phyloP scores from a whole-genome alignment of 2,797 vertebrate genomes.

The Margarornis squamiger region DNA sequence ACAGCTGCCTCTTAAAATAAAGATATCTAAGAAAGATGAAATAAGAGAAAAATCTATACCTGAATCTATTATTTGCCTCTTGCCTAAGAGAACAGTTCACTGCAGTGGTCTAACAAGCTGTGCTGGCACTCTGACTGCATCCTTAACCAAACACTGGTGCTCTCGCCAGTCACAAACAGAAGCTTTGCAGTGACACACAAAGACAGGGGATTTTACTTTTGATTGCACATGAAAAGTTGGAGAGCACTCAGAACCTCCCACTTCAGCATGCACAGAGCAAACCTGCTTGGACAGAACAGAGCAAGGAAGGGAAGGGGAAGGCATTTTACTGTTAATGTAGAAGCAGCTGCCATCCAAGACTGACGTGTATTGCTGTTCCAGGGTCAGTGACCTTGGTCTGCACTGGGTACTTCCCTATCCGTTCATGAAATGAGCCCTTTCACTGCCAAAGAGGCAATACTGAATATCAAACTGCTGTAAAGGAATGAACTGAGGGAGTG shows the following conservation, averaged over 20 bases:
- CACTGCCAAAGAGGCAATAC: neutral
- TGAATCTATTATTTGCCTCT: constrained; percentile 16
- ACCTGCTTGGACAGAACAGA: neutral
- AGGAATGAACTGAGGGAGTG: neutral
- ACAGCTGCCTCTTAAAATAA: constrained; percentile 18
- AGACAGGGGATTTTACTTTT: neutral
- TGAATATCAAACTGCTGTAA: neutral
- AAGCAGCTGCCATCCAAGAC: neutral
- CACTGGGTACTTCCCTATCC: neutral
- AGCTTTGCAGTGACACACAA: neutral
- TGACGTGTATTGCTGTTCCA: rapidly evolving
- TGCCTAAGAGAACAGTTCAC: neutral
- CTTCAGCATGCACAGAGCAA: neutral
- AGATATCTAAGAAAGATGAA: constrained; percentile 5
- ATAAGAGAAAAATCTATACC: constrained; percentile 6
- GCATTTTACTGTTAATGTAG: neutral
- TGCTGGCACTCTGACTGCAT: neutral
- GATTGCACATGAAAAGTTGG: neutral
- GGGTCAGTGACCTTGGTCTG: neutral
- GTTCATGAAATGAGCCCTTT: neutral
- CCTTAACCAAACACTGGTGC: neutral
- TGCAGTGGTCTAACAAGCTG: neutral
- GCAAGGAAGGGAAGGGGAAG: neutral
- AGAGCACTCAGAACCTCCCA: neutral
- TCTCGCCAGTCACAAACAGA: neutral